These are phyloP conservation scores for Chaenogobius annularis DNA, from an alignment of 2,113 vertebrate species.

Conservation along the genomic window DNA sequence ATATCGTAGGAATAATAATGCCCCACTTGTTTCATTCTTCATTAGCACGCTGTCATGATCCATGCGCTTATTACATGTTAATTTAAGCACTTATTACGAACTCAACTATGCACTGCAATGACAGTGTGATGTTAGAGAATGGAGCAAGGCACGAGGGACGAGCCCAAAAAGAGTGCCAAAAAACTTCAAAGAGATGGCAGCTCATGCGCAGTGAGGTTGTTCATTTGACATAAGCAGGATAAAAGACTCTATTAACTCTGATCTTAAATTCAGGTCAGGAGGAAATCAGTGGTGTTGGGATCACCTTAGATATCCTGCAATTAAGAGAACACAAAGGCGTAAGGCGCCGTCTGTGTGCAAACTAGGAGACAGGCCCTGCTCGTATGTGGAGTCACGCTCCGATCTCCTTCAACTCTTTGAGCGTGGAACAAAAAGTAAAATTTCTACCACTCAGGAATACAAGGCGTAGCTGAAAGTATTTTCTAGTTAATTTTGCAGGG, in stretches of 20 bases:
- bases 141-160: too few species aligned
- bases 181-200: neutral
- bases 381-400: neutral
- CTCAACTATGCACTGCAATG: too few species aligned
- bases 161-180: too few species aligned
- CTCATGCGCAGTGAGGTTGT: conserved; percentile 32
- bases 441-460: neutral
- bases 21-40: too few species aligned
- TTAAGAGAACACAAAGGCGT: conserved; percentile 22
- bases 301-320: conserved; percentile 43
- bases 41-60: too few species aligned
- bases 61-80: too few species aligned
- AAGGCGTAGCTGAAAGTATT: too few species aligned
- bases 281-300: neutral
- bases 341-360: conserved; percentile 3
- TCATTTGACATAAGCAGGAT: conserved; percentile 39
- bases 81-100: too few species aligned
- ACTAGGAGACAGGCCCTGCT: neutral
- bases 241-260: conserved; percentile 6
- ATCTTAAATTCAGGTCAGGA: conserved; percentile 47
- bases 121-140: too few species aligned
- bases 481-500: neutral
- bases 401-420: neutral
- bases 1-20: too few species aligned
- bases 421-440: neutral